phyloP scores from a whole-genome alignment of 2,113 vertebrate genomes.

The Sclerurus mexicanus region DNA sequence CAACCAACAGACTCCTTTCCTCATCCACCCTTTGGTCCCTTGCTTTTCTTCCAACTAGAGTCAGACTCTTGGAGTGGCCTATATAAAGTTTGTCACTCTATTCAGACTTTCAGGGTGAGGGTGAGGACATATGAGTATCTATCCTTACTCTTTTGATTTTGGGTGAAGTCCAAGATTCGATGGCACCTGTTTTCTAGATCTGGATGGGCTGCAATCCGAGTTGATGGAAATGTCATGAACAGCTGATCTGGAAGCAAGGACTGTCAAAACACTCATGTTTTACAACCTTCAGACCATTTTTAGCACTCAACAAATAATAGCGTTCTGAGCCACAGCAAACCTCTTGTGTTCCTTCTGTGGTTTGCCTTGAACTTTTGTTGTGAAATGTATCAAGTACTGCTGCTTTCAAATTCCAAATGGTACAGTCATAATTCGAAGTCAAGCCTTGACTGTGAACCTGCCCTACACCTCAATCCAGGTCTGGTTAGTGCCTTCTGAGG shows the following conservation, averaged over 20 bases:
- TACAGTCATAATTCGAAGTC: background rate
- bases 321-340: background rate
- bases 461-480: background rate
- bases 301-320: background rate
- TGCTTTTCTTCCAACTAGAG: background rate
- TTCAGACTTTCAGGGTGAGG: background rate
- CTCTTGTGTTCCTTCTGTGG: background rate
- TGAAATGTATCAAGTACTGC: background rate
- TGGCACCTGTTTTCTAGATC: slow-evolving; percentile 28
- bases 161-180: background rate
- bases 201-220: slow-evolving; percentile 1
- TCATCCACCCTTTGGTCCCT: background rate
- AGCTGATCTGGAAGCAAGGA: slow-evolving; percentile 28
- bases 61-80: background rate
- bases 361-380: background rate
- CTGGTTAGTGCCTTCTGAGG: background rate
- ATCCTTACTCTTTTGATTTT: background rate
- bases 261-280: background rate
- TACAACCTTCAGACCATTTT: background rate
- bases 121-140: background rate
- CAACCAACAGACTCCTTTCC: background rate
- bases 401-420: background rate
- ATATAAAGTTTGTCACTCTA: background rate
- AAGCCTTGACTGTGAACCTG: background rate
- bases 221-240: slow-evolving; percentile 16